Evolutionary conservation across 2,113 vertebrate species (phyloP).

Genomic region (Lophius piscatorius): DNA sequence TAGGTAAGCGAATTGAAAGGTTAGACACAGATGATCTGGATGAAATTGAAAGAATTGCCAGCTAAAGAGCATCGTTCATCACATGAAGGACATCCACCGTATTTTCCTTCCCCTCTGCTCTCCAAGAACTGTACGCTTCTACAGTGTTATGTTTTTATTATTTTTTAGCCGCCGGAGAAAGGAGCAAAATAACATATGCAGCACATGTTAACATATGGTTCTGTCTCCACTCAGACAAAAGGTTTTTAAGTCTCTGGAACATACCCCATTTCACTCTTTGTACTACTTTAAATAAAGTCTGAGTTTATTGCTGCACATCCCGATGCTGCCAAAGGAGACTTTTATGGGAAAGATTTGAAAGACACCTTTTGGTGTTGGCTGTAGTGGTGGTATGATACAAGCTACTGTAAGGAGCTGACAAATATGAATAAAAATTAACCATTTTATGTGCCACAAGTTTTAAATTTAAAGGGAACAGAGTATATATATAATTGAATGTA

Average conservation of each 20-base stretch:
- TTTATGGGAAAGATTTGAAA: conserved; percentile 13
- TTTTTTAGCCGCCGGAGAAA: conserved; percentile 62
- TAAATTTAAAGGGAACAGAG: conserved; percentile 14
- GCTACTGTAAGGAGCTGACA: conserved; percentile 28
- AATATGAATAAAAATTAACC: conserved; percentile 5
- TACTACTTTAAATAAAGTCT: conserved; percentile 74
- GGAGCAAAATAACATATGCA: conserved; percentile 54
- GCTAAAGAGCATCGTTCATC: conserved; percentile 71
- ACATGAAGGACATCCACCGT: not conserved
- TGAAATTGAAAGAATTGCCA: conserved; percentile 96
- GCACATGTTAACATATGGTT: conserved; percentile 69
- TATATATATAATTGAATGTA: conserved; percentile 67
- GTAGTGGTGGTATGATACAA: conserved; percentile 29
- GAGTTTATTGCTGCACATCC: conserved; percentile 45
- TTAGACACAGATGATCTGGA: conserved; percentile 95
- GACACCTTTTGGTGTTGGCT: conserved; percentile 22
- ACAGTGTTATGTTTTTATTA: conserved; percentile 68
- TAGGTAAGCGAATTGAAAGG: conserved; percentile 94
- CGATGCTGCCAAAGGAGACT: conserved; percentile 47
- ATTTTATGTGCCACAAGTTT: conserved; percentile 53
- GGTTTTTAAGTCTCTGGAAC: conserved; percentile 70
- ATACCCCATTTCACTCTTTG: conserved; percentile 80
- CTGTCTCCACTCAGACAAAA: conserved; percentile 63
- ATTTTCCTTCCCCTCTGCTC: conserved; percentile 14
- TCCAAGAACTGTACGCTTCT: conserved; percentile 60